Percentiles rank a stretch among this genome's conserved stretches.
Evolutionary conservation across 2,888 invertebrate genomes (phyloP).

Genomic region (Synergus gifuensis): DNA sequence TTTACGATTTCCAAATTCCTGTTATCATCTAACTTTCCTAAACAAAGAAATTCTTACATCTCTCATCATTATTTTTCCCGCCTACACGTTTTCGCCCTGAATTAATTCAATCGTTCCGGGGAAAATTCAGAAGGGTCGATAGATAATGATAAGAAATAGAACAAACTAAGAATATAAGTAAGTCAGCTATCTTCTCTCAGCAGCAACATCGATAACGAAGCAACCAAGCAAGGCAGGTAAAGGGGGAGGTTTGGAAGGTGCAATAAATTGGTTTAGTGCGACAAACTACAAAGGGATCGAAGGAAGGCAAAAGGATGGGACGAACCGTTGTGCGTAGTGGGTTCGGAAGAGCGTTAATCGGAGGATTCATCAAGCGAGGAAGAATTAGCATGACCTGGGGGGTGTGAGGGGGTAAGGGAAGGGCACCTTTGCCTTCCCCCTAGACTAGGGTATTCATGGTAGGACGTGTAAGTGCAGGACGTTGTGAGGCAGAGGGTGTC

Average conservation of each 20-base stretch:
- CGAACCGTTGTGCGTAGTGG: constrained; percentile 15
- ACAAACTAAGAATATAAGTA: not conserved
- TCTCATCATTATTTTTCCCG: not conserved
- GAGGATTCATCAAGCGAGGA: constrained; percentile 65
- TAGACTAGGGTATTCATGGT: constrained; percentile 8
- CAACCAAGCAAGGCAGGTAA: constrained; percentile 11
- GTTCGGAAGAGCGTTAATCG: constrained; percentile 59
- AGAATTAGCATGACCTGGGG: constrained; percentile 63
- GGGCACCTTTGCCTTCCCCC: constrained; percentile 30
- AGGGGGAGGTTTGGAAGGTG: constrained; percentile 13
- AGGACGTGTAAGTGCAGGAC: constrained; percentile 23
- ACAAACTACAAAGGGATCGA: constrained; percentile 42
- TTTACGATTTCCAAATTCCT: too few species aligned
- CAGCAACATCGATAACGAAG: too few species aligned
- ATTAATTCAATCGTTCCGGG: not conserved
- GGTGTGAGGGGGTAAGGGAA: constrained; percentile 41
- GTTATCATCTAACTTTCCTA: too few species aligned
- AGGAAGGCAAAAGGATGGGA: constrained; percentile 21
- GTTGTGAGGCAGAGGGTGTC: constrained; percentile 13
- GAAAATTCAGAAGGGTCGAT: not conserved
- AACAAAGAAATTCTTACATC: not conserved
- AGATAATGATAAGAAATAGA: not conserved
- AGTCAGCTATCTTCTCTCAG: not conserved
- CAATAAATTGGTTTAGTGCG: constrained; percentile 18
- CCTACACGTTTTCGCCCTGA: not conserved